phyloP scores from a whole-genome alignment of 2,888 invertebrate genomes.

The Eristalis arbustorum region DNA sequence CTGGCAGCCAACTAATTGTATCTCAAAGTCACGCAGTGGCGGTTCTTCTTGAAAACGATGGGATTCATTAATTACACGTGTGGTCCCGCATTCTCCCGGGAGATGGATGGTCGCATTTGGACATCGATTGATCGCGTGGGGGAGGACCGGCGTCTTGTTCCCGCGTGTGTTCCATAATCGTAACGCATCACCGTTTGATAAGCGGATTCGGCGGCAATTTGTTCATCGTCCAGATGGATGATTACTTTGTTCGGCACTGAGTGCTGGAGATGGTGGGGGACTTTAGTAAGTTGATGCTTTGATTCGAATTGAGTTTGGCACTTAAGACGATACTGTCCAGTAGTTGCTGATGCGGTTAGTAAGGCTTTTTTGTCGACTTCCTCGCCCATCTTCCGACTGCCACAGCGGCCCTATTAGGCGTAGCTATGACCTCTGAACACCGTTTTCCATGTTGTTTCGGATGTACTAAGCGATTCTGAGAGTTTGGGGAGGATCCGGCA shows the following conservation, averaged over 20 bases:
- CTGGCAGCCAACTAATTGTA: conserved; percentile 50
- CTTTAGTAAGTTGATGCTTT: too few species aligned
- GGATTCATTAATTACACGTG: conserved; percentile 33
- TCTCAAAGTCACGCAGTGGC: conserved; percentile 17
- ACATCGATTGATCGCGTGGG: background rate
- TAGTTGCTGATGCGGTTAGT: too few species aligned
- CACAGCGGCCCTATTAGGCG: too few species aligned
- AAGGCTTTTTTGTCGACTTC: too few species aligned
- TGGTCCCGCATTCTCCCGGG: conserved; percentile 23
- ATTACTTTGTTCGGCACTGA: background rate
- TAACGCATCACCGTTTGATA: background rate
- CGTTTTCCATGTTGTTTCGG: too few species aligned
- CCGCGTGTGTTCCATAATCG: background rate
- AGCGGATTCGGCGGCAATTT: background rate
- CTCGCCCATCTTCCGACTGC: too few species aligned
- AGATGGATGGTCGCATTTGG: background rate
- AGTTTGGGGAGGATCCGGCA: too few species aligned
- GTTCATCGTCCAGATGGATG: background rate
- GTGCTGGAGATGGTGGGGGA: background rate
- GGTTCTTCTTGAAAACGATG: conserved; percentile 23
- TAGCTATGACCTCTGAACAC: too few species aligned
- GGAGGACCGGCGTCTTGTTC: background rate
- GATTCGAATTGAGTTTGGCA: too few species aligned
- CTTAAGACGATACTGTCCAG: too few species aligned
- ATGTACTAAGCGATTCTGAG: too few species aligned